Percentiles rank a stretch among this genome's conserved stretches.
Evolutionary conservation across 2,113 vertebrate species (phyloP).

Genomic region (Gulo gulo): DNA sequence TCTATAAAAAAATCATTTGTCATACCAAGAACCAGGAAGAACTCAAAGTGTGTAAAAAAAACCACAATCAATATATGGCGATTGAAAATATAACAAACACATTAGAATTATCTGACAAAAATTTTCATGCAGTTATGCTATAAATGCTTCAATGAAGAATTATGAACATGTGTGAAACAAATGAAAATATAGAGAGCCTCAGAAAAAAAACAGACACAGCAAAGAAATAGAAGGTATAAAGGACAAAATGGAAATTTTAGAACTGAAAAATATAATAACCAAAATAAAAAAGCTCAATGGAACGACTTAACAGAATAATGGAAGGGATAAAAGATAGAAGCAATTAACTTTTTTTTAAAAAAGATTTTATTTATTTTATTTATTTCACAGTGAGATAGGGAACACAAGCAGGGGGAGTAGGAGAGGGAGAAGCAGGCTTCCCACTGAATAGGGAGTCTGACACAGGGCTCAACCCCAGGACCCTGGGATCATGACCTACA

Average conservation of each 20-base stretch:
- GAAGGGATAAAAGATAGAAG: no score
- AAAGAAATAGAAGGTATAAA: background rate
- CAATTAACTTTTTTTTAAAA: no score
- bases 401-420: no score
- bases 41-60: background rate
- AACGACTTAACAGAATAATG: no score
- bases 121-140: background rate
- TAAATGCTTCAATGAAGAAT: background rate
- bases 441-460: no score
- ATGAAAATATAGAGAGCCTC: background rate
- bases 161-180: background rate
- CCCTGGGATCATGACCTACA: no score
- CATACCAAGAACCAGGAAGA: background rate
- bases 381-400: no score
- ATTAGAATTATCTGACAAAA: background rate
- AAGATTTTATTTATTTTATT: no score
- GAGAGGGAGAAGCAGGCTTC: no score
- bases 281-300: background rate
- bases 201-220: background rate
- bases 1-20: background rate
- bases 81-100: background rate
- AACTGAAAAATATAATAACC: background rate
- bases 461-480: no score
- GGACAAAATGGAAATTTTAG: background rate
- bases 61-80: background rate